Percentiles rank a stretch among this genome's conserved stretches.
Evolutionary conservation across 2,888 invertebrate species (phyloP).

Genomic region (Luperina testacea): DNA sequence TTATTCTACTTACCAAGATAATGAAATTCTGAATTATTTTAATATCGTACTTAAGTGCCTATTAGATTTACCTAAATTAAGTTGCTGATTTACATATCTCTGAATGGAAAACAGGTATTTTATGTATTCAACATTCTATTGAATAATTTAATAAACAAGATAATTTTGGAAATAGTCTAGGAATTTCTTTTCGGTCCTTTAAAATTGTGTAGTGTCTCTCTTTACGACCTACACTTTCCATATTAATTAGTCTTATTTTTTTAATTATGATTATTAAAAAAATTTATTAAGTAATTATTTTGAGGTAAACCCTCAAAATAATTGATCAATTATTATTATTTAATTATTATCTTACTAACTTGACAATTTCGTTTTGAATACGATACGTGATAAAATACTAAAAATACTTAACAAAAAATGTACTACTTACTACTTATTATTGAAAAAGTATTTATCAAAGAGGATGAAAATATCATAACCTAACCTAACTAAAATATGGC

Average conservation of each 20-base stretch:
- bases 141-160: background rate
- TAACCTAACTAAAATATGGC: too few relatives aligned
- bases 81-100: conserved; percentile 19
- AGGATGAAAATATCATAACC: background rate
- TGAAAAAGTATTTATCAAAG: background rate
- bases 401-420: too few relatives aligned
- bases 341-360: too few relatives aligned
- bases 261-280: too few relatives aligned
- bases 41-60: background rate
- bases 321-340: too few relatives aligned
- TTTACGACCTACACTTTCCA: background rate
- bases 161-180: background rate
- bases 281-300: too few relatives aligned
- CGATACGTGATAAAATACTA: background rate
- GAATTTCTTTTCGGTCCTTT: background rate
- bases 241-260: background rate
- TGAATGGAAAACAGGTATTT: conserved; percentile 23
- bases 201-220: background rate
- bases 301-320: too few relatives aligned
- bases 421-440: too few relatives aligned
- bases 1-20: background rate
- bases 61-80: conserved; percentile 24
- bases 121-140: conserved; percentile 19
- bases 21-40: background rate
- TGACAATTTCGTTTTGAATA: background rate